Conservation (phyloP, 2,888 invertebrate genomes). For the Apodemia hepburni region DNA sequence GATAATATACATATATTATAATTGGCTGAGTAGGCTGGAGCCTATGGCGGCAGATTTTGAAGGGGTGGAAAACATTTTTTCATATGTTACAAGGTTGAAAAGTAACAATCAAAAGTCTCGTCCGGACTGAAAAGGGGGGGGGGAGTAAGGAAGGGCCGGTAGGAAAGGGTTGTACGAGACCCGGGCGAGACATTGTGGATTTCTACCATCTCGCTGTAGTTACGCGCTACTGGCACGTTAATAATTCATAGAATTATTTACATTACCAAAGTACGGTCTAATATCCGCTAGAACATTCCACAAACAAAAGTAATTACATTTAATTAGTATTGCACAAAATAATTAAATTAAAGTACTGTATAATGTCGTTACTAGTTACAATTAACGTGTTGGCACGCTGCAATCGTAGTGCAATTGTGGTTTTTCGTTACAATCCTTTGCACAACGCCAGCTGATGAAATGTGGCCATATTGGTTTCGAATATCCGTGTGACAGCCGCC, state of each 20-base stretch:
- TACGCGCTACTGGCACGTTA: too few relatives aligned
- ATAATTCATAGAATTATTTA: not conserved
- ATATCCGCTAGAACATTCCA: not conserved
- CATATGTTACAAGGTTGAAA: too few relatives aligned
- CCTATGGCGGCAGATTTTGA: too few relatives aligned
- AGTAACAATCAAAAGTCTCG: too few relatives aligned
- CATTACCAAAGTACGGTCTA: not conserved
- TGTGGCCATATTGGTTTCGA: constrained; percentile 11
- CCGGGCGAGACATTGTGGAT: too few relatives aligned
- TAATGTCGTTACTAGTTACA: constrained; percentile 3
- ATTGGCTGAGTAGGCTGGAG: too few relatives aligned
- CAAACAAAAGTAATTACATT: constrained; percentile 7
- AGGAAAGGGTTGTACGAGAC: too few relatives aligned
- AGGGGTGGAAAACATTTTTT: too few relatives aligned
- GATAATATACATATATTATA: too few relatives aligned
- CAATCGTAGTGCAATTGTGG: constrained; percentile 10
- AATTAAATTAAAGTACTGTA: not conserved
- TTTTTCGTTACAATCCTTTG: constrained; percentile 12
- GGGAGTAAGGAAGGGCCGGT: too few relatives aligned
- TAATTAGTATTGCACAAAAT: constrained; percentile 14
- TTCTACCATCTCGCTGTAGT: too few relatives aligned
- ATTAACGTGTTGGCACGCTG: not conserved
- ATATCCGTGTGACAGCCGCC: constrained; percentile 12
- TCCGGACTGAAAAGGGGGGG: too few relatives aligned
- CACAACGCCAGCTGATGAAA: constrained; percentile 14